These are phyloP conservation scores for Lathronympha strigana DNA, from an alignment of 2,888 invertebrate genomes.

Conservation along the genomic window DNA sequence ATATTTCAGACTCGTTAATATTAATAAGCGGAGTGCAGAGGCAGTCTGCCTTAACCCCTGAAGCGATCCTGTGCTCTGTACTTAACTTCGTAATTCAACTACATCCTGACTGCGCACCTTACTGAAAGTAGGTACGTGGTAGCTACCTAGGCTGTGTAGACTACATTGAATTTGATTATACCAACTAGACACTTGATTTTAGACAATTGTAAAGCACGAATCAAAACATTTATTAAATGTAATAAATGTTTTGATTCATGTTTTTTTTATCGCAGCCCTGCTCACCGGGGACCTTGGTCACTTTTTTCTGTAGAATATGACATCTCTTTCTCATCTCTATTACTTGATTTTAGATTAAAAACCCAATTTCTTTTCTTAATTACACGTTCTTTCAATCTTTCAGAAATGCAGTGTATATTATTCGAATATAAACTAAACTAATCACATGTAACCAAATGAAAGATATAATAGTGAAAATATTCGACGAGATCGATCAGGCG, in stretches of 20 bases:
- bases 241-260: background rate
- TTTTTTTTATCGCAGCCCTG: background rate
- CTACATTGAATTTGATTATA: background rate
- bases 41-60: constrained; percentile 3
- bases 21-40: constrained; percentile 1
- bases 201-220: background rate
- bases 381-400: too few relatives aligned
- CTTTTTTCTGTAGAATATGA: too few relatives aligned
- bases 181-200: background rate
- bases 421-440: too few relatives aligned
- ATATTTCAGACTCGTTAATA: too few relatives aligned
- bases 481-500: too few relatives aligned
- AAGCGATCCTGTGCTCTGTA: background rate
- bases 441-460: too few relatives aligned
- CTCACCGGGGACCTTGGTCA: too few relatives aligned
- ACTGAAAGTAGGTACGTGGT: background rate
- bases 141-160: background rate
- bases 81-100: constrained; percentile 17
- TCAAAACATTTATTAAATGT: background rate
- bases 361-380: too few relatives aligned
- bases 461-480: too few relatives aligned
- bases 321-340: too few relatives aligned
- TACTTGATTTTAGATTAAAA: too few relatives aligned
- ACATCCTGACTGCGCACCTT: background rate
- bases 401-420: too few relatives aligned